Percentiles rank a stretch among this genome's conserved stretches.
These are phyloP conservation scores for Agrochola lychnidis DNA, from an alignment of 2,888 invertebrate genomes.

Conservation along the genomic window DNA sequence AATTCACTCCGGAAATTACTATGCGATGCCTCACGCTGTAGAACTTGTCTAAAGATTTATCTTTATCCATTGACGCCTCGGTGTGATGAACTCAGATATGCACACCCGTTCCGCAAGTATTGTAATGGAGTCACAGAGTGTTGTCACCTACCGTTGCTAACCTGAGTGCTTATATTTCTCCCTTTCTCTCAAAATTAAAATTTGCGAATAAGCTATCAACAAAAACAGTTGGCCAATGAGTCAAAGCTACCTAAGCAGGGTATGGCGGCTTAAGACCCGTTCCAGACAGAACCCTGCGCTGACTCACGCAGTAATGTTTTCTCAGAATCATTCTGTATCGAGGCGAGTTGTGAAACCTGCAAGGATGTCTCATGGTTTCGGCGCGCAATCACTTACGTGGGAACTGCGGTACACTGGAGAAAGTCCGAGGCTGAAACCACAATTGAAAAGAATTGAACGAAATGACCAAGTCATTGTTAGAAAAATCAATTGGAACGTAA, in stretches of 20 bases:
- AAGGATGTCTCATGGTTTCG: slow-evolving; percentile 75
- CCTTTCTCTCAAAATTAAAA: slow-evolving; percentile 32
- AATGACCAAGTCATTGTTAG: slow-evolving; percentile 39
- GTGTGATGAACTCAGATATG: slow-evolving; percentile 50
- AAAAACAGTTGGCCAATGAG: slow-evolving; percentile 66
- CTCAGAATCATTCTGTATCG: slow-evolving; percentile 77
- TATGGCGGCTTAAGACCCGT: slow-evolving; percentile 77
- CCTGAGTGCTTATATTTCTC: slow-evolving; percentile 15
- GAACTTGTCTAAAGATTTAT: slow-evolving; percentile 45
- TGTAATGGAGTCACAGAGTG: slow-evolving; percentile 39
- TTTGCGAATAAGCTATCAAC: slow-evolving; percentile 37
- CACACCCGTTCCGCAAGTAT: slow-evolving; percentile 53
- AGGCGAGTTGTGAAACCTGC: slow-evolving; percentile 82
- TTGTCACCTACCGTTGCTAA: slow-evolving; percentile 46
- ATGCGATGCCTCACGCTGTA: slow-evolving; percentile 70
- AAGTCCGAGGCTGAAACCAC: slow-evolving; percentile 63
- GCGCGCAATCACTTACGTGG: slow-evolving; percentile 68
- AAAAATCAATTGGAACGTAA: slow-evolving; percentile 25
- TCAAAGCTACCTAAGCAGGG: slow-evolving; percentile 68
- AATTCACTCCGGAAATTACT: slow-evolving; percentile 81
- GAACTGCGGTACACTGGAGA: slow-evolving; percentile 68
- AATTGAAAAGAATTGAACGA: slow-evolving; percentile 38
- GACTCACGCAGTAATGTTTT: slow-evolving; percentile 83
- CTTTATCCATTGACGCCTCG: slow-evolving; percentile 57
- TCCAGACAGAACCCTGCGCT: slow-evolving; percentile 75